Conservation (phyloP, 1,140 invertebrate genomes). For the Cheumatopsyche charites region DNA sequence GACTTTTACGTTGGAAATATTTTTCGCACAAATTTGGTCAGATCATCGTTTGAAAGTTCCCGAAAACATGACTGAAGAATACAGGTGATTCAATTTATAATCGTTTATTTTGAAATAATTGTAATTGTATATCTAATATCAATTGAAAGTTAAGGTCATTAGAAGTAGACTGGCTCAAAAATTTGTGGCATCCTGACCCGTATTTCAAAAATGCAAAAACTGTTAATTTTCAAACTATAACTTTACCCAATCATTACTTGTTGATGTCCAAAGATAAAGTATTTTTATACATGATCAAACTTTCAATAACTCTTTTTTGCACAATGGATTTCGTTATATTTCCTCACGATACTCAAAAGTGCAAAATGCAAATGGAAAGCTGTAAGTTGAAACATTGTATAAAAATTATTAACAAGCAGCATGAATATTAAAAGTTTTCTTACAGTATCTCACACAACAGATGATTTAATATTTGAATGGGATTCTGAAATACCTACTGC, state of each 20-base stretch:
- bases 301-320: slow-evolving; percentile 83
- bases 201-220: slow-evolving; percentile 91
- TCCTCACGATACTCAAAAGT: slow-evolving; percentile 89
- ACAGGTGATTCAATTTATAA: slow-evolving; percentile 69
- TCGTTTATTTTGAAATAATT: no score
- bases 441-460: slow-evolving; percentile 91
- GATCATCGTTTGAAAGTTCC: slow-evolving; percentile 84
- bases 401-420: no score
- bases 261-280: slow-evolving; percentile 89
- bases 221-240: slow-evolving; percentile 92
- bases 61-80: slow-evolving; percentile 91
- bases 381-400: slow-evolving; percentile 64
- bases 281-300: slow-evolving; percentile 86
- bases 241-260: slow-evolving; percentile 89
- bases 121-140: no score
- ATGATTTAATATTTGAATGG: slow-evolving; percentile 90
- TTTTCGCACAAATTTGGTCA: slow-evolving; percentile 91
- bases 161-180: slow-evolving; percentile 87
- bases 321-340: slow-evolving; percentile 93
- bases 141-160: no score
- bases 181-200: slow-evolving; percentile 90
- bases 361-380: slow-evolving; percentile 90
- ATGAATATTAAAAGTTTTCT: no score
- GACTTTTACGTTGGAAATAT: slow-evolving; percentile 90
- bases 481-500: slow-evolving; percentile 81